Evolutionary conservation across 2,797 vertebrate species (phyloP).

Genomic region (Ctenopoma multispine): DNA sequence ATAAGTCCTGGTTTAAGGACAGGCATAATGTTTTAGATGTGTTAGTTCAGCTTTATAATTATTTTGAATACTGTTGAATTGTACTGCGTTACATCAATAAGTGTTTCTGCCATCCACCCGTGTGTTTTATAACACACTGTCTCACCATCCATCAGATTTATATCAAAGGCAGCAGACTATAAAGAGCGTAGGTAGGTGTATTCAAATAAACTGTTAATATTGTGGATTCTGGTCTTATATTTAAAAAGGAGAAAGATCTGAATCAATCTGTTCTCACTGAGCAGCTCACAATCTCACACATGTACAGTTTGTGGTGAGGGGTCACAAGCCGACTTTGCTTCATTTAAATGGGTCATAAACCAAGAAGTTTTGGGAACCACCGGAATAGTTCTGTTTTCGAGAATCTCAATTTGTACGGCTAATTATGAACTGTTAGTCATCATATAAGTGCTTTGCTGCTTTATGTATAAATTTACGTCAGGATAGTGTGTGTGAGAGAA

Average conservation of each 20-base stretch:
- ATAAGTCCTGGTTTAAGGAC: not conserved
- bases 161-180: not conserved
- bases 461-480: conserved; percentile 46
- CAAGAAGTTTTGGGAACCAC: not conserved
- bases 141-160: not conserved
- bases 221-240: not conserved
- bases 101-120: not conserved
- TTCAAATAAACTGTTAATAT: not conserved
- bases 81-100: not conserved
- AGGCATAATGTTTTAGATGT: not conserved
- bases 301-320: conserved; percentile 9
- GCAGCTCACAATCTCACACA: conserved; percentile 9
- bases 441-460: conserved; percentile 20
- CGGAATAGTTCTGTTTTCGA: not conserved
- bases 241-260: not conserved
- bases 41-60: not conserved
- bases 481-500: conserved; percentile 32
- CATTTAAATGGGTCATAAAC: conserved; percentile 30
- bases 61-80: not conserved
- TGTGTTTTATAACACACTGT: not conserved
- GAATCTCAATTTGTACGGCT: conserved; percentile 16
- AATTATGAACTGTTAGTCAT: conserved; percentile 47
- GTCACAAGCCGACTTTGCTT: conserved; percentile 11
- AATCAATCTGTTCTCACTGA: conserved; percentile 3
- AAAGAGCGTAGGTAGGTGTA: not conserved